Evolutionary conservation across 2,888 invertebrate species (phyloP).

Genomic region (Bombylius major): DNA sequence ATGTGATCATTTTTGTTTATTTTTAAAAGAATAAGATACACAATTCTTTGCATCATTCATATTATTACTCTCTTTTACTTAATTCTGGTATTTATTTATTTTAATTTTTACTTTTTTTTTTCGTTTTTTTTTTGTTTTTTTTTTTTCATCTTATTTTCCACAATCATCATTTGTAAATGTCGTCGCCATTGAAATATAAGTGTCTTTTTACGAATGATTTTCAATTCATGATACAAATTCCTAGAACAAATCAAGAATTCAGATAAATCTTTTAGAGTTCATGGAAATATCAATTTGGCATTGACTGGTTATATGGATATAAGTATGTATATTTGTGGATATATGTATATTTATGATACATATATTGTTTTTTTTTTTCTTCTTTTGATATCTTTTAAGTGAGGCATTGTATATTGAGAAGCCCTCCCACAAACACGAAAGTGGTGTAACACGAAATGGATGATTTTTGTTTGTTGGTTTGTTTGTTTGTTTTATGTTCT

Average conservation of each 20-base stretch:
- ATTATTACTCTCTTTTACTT: too few relatives aligned
- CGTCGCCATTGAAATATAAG: not conserved
- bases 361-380: too few relatives aligned
- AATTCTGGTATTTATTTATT: too few relatives aligned
- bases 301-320: not conserved
- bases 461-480: too few relatives aligned
- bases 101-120: too few relatives aligned
- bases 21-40: too few relatives aligned
- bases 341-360: not conserved
- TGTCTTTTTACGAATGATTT: not conserved
- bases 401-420: not conserved
- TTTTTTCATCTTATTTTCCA: too few relatives aligned
- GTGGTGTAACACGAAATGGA: not conserved
- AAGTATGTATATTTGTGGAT: not conserved
- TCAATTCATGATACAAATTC: conserved; percentile 4
- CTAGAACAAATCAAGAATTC: conserved; percentile 6
- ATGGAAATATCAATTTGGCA: conserved; percentile 4
- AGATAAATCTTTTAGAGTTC: conserved; percentile 5
- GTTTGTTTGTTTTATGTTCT: too few relatives aligned
- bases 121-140: too few relatives aligned
- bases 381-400: not conserved
- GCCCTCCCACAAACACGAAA: not conserved
- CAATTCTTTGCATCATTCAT: too few relatives aligned
- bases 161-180: too few relatives aligned
- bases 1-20: too few relatives aligned